A percentile compares a stretch with the other conserved stretches of the same genome.
These are phyloP conservation scores for Penaeus chinensis DNA, from an alignment of 1,140 invertebrate genomes.

Conservation along the genomic window DNA sequence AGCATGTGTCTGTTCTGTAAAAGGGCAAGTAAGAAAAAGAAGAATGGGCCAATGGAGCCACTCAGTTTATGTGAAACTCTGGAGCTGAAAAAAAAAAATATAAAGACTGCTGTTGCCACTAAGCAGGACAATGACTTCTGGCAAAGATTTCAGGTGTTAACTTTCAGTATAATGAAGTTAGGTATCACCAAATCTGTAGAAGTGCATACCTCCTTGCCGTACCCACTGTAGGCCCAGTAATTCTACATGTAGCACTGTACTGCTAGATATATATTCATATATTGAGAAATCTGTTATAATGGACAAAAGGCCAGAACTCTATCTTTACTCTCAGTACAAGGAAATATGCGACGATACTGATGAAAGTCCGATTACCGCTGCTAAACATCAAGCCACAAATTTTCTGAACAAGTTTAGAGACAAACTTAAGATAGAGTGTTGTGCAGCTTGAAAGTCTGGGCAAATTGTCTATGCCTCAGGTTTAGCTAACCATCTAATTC, in stretches of 20 bases:
- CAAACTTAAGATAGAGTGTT: background rate
- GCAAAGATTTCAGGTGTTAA: constrained; percentile 23
- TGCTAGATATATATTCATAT: constrained; percentile 22
- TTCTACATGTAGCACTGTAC: background rate
- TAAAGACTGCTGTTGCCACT: constrained; percentile 14
- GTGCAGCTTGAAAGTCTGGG: constrained; percentile 3
- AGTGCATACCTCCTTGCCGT: constrained; percentile 24
- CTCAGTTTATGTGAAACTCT: background rate
- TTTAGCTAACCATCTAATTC: constrained; percentile 5
- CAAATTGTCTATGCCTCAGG: constrained; percentile 20
- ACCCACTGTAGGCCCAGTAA: constrained; percentile 9
- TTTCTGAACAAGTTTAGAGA: constrained; percentile 8
- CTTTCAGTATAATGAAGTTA: constrained; percentile 14
- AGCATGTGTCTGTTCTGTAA: constrained; percentile 6
- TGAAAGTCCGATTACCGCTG: constrained; percentile 5
- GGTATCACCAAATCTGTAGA: constrained; percentile 24
- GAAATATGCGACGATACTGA: constrained; percentile 12
- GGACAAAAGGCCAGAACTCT: constrained; percentile 6
- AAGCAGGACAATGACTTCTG: constrained; percentile 1
- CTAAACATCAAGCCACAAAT: constrained; percentile 11
- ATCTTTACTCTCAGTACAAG: constrained; percentile 1
- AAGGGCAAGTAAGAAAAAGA: constrained; percentile 3
- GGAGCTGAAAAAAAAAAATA: background rate
- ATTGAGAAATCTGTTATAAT: constrained; percentile 14
- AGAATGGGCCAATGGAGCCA: background rate